Evolutionary conservation across 2,888 invertebrate genomes (phyloP), one percentile per base, ranked within the genome.

Genomic region (Leucania comma): DNA sequence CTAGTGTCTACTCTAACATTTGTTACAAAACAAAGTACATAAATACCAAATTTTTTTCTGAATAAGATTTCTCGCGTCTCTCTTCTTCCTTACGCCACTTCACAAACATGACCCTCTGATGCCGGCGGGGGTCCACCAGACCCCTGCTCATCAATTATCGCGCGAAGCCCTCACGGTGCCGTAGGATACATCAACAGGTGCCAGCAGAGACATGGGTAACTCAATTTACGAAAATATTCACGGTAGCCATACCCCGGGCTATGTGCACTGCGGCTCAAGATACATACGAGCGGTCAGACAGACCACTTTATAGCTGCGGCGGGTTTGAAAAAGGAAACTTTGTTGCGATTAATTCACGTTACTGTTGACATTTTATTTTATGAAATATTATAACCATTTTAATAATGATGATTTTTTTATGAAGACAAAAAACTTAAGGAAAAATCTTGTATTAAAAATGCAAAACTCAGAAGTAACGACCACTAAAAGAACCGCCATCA

Each of bases 151-250:
- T 93, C 92, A 91, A 93, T 93, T 91, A 93, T 85, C 75, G 75
- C 84, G 80, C 72, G 80, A 78, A 82, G 84, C 76, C 80, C 78
- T 75, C 73, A 72, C 81, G 70, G 77, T 70, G 79, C 86, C 83
- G 80, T 79, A 78, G 81, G 80, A 83, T 75, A 86, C 91, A 89
- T 92, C 92, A 92, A 92, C 93, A 93, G 93, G 93, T 93, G 93
- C 88, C 87, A 78, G 62, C 79, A 59, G 65, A 75, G 81, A 79
- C 84, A 66, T 75, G 83, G 81, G 84, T 83, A 81, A 85, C 83
- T 84, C 80, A 78, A 85, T 83, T 74, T 76, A 82, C 67, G 66
- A 69, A 81, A 75, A 85, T 78, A 81, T 82, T 86, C 79, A 83
- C 87, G 75, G 88, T 87, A 87, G 88, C 84, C 74, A 60, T 69